Percentiles rank a stretch among this genome's conserved stretches.
phyloP scores from a whole-genome alignment of 2,888 invertebrate species.

The Ophion slaviceki region DNA sequence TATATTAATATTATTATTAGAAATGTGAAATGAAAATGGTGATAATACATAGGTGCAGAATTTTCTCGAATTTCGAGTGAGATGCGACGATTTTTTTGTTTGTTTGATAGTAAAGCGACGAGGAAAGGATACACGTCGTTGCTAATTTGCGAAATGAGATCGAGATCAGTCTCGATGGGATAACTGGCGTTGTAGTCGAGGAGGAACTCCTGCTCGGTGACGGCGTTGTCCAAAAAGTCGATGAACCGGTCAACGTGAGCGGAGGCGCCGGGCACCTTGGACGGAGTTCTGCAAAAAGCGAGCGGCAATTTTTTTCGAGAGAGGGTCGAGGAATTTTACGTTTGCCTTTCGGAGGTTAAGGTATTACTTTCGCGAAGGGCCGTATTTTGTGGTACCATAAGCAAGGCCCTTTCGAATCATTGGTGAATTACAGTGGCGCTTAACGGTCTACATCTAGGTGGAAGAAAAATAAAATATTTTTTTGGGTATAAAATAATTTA shows the following conservation, averaged over 20 bases:
- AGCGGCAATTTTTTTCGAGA: neutral
- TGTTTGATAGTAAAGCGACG: neutral
- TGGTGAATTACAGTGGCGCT: no score
- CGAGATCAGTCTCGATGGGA: conserved; percentile 89
- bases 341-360: no score
- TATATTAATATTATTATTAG: neutral
- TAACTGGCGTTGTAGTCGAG: conserved; percentile 88
- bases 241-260: conserved; percentile 82
- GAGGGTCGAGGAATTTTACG: neutral
- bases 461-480: no score
- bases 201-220: conserved; percentile 86
- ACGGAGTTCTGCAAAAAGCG: conserved; percentile 67
- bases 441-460: no score
- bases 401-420: no score
- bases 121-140: conserved; percentile 88
- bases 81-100: neutral
- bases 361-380: no score
- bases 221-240: conserved; percentile 84
- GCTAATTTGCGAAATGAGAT: conserved; percentile 86
- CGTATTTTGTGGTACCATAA: no score
- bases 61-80: no score
- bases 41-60: neutral
- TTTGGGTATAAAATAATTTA: no score
- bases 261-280: conserved; percentile 75
- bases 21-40: neutral